Evolutionary conservation across 2,113 vertebrate species (phyloP).

Genomic region (Ellobius talpinus): DNA sequence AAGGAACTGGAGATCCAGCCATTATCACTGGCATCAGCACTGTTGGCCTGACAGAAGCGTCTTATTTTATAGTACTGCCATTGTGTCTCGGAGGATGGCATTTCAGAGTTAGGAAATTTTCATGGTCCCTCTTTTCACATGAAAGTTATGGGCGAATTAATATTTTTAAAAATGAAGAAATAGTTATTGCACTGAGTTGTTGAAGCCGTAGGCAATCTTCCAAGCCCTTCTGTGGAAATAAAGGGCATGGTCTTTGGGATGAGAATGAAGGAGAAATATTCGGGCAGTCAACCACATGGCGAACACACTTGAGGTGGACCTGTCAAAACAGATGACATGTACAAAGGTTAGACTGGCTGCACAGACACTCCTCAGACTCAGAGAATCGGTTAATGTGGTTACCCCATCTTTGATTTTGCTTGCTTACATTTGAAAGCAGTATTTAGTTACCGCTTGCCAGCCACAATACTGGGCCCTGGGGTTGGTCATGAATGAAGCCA

Average conservation of each 20-base stretch:
- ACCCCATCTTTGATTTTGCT: background rate
- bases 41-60: constrained; percentile 58
- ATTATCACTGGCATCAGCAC: constrained; percentile 48
- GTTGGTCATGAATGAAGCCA: background rate
- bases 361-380: background rate
- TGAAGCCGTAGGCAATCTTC: background rate
- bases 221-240: constrained; percentile 40
- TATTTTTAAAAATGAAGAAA: constrained; percentile 65
- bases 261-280: background rate
- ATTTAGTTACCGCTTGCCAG: background rate
- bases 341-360: background rate
- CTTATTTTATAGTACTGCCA: constrained; percentile 45
- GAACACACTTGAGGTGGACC: background rate
- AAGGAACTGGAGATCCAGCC: constrained; percentile 27
- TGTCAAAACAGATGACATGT: background rate
- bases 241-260: constrained; percentile 46
- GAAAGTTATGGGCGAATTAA: constrained; percentile 56
- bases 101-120: constrained; percentile 62
- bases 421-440: background rate
- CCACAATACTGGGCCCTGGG: background rate
- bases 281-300: background rate
- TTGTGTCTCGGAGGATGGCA: constrained; percentile 54
- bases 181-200: background rate
- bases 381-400: background rate
- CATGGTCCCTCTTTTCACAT: constrained; percentile 6